Conservation (phyloP, 2,797 vertebrate genomes). For the Sibirionetta formosa region DNA sequence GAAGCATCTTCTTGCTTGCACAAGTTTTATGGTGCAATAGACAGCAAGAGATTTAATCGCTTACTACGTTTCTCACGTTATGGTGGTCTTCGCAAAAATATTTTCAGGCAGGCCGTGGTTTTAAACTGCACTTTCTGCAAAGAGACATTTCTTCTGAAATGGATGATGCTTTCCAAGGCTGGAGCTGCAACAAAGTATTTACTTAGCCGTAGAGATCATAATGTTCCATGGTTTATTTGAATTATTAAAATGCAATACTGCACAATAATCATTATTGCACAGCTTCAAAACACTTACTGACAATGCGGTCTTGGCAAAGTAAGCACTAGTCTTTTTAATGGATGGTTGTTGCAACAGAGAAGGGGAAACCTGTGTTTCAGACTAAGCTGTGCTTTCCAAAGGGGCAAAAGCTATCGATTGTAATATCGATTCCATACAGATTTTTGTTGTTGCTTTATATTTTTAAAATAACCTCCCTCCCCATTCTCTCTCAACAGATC, state of each 20-base stretch:
- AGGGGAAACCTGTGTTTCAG: constrained; percentile 1
- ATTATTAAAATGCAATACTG: constrained; percentile 75
- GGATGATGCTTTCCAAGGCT: constrained; percentile 38
- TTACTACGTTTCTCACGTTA: not conserved
- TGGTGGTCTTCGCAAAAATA: not conserved
- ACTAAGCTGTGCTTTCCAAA: constrained; percentile 20
- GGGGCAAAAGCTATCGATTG: constrained; percentile 29
- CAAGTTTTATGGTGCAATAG: not conserved
- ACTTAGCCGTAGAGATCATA: constrained; percentile 30
- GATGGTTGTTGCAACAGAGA: not conserved
- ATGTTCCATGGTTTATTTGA: constrained; percentile 64
- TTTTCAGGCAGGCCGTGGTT: not conserved
- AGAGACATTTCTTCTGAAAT: not conserved
- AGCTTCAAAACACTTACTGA: constrained; percentile 67
- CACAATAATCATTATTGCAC: constrained; percentile 48
- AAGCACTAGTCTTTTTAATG: constrained; percentile 49
- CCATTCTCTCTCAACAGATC: constrained; percentile 42
- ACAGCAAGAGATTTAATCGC: not conserved
- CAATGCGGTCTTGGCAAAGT: constrained; percentile 45
- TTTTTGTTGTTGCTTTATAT: constrained; percentile 54
- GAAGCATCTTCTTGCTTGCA: not conserved
- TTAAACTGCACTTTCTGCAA: not conserved
- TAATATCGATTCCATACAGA: constrained; percentile 47
- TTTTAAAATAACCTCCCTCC: constrained; percentile 4
- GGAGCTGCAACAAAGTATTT: constrained; percentile 41